Percentiles rank a stretch among this genome's conserved stretches.
Evolutionary conservation across 2,888 invertebrate species (phyloP).

Genomic region (Chirona hameri): DNA sequence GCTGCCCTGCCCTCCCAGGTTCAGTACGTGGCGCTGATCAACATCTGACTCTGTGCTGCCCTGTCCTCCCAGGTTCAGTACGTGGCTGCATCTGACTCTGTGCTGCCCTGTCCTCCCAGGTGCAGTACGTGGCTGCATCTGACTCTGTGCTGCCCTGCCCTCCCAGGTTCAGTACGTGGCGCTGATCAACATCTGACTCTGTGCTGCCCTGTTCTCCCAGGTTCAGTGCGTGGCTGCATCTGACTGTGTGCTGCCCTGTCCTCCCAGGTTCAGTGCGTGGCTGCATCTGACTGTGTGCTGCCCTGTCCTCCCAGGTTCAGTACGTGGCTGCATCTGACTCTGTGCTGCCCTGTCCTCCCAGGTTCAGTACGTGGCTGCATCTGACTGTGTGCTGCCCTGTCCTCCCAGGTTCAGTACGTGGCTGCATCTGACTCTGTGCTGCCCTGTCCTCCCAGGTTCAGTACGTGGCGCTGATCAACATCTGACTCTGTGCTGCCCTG

Average conservation of each 20-base stretch:
- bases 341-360: constrained; percentile 35
- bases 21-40: constrained; percentile 95
- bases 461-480: constrained; percentile 96
- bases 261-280: constrained; percentile 86
- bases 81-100: constrained; percentile 61
- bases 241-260: neutral
- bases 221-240: constrained; percentile 90
- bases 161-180: constrained; percentile 91
- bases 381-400: neutral
- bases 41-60: constrained; percentile 60
- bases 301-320: constrained; percentile 62
- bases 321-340: constrained; percentile 69
- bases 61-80: constrained; percentile 71
- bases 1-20: constrained; percentile 54
- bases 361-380: constrained; percentile 90
- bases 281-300: constrained; percentile 47
- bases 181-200: constrained; percentile 72
- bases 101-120: constrained; percentile 48
- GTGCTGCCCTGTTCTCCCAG: constrained; percentile 39
- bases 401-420: constrained; percentile 81
- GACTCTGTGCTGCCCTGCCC: neutral
- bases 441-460: constrained; percentile 61
- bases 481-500: constrained; percentile 48
- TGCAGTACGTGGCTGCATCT: constrained; percentile 86
- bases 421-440: constrained; percentile 53